Evolutionary conservation across 2,888 invertebrate genomes (phyloP).

Genomic region (Germaria angustata): DNA sequence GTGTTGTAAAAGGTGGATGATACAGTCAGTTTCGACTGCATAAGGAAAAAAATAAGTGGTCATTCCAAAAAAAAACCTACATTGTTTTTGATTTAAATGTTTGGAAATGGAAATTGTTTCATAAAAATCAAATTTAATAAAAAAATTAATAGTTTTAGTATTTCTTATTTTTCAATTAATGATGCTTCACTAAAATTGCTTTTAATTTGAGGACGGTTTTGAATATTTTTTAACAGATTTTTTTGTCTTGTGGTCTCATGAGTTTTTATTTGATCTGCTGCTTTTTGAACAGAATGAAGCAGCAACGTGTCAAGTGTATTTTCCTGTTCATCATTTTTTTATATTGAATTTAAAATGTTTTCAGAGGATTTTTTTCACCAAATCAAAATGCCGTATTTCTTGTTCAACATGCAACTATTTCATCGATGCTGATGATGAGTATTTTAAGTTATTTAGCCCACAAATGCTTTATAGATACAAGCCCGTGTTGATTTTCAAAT

Average conservation of each 20-base stretch:
- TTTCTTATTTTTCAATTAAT: constrained; percentile 28
- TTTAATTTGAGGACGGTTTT: constrained; percentile 33
- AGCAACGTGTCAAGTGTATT: neutral
- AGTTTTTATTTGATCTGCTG: neutral
- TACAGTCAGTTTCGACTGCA: neutral
- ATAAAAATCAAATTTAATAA: constrained; percentile 38
- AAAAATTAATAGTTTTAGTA: constrained; percentile 1
- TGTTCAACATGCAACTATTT: constrained; percentile 52
- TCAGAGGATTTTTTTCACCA: constrained; percentile 1
- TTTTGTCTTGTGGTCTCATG: constrained; percentile 16
- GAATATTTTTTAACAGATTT: neutral
- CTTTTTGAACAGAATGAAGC: neutral
- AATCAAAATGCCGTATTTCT: constrained; percentile 61
- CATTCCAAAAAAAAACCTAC: neutral
- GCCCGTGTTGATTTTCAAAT: neutral
- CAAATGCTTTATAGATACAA: neutral
- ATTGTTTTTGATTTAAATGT: neutral
- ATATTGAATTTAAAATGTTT: neutral
- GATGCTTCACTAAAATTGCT: constrained; percentile 32
- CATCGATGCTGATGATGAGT: constrained; percentile 32
- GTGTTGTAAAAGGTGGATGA: constrained; percentile 35
- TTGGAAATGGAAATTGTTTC: neutral
- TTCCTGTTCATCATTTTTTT: constrained; percentile 40
- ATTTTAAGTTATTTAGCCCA: constrained; percentile 48
- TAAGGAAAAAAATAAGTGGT: neutral